These are phyloP conservation scores for Zoroaster sp. DNA, from an alignment of 53 echinoderm and acorn worm species.

Conservation along the genomic window DNA sequence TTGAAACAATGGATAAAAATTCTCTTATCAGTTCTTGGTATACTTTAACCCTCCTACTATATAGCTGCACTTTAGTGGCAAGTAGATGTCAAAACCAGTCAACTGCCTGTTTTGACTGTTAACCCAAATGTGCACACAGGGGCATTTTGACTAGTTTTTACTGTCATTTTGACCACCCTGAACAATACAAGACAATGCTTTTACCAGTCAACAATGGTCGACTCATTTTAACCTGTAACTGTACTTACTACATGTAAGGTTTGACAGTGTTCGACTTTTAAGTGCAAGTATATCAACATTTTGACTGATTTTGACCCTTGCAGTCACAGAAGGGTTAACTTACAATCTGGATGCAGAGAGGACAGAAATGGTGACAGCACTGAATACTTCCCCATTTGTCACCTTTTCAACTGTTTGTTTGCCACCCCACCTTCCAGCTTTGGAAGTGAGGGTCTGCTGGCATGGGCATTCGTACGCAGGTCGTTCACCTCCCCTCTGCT, in stretches of 20 bases:
- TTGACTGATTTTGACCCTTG: neutral
- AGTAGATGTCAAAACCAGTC: too few relatives aligned
- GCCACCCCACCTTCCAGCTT: conserved; percentile 29
- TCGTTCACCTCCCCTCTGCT: neutral
- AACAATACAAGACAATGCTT: neutral
- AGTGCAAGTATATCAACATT: neutral
- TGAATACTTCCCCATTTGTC: neutral
- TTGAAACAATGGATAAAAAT: neutral
- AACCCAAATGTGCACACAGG: too few relatives aligned
- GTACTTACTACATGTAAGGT: too few relatives aligned
- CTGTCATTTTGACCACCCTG: neutral
- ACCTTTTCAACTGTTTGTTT: conserved; percentile 40
- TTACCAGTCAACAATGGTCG: neutral
- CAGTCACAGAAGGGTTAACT: too few relatives aligned
- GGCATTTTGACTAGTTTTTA: too few relatives aligned
- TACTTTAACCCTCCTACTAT: too few relatives aligned
- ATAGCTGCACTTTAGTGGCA: too few relatives aligned
- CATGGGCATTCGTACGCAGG: neutral
- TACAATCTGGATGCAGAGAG: neutral
- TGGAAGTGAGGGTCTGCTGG: conserved; percentile 10
- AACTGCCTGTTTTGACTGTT: too few relatives aligned
- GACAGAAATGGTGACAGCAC: neutral
- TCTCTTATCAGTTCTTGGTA: neutral
- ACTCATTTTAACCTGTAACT: neutral
- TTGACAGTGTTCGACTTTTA: too few relatives aligned